Evolutionary conservation across 2,113 vertebrate species (phyloP), one percentile per base, ranked within the genome.

Genomic region (Malurus melanocephalus): DNA sequence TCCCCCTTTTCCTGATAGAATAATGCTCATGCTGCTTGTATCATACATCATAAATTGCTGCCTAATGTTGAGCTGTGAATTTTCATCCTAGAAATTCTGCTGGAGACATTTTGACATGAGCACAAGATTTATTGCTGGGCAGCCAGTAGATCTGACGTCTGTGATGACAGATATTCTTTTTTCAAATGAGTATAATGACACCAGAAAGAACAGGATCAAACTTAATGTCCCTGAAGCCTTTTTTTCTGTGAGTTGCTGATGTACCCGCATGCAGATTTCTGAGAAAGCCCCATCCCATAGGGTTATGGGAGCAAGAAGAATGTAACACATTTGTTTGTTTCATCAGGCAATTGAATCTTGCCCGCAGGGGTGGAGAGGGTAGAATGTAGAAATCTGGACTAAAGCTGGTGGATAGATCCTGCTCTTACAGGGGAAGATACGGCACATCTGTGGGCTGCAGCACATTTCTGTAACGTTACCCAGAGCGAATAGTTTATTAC

Each of bases 401-500:
- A 13, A 26, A 83, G 28, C 21, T 35, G 45, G 59, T 40, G 59
- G 10, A 26, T 27, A 79, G 19, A 59, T 51, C 28, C 27, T 38
- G 17, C 33, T 65, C 18, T 59, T 51, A 72, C 9, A 14, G 19
- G 10, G 46, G 35, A 79, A 86, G 82, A 61, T 43, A 62, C 0
- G 10, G 83, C 71, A 79, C 35, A 87, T 87, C 86, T 57, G 35
- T 8, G 5, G 11, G 5, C 83, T 79, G 85, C 73, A 91, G 67
- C 80, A 91, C 83, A 93, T 88, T 96, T 85, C 67, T 91, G 88
- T 93, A 93, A 93, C 1, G 56, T 91, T 95, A 87, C 81, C 62
- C 80, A 93, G 71, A 93, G 92, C 2, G 55, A 62, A 80, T 69
- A 92, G 87, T 94, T 95, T 95, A 91, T 93, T 95, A 94, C 62